Conservation (phyloP, 2,888 invertebrate genomes). For the Rhagophthalmus giganteus region DNA sequence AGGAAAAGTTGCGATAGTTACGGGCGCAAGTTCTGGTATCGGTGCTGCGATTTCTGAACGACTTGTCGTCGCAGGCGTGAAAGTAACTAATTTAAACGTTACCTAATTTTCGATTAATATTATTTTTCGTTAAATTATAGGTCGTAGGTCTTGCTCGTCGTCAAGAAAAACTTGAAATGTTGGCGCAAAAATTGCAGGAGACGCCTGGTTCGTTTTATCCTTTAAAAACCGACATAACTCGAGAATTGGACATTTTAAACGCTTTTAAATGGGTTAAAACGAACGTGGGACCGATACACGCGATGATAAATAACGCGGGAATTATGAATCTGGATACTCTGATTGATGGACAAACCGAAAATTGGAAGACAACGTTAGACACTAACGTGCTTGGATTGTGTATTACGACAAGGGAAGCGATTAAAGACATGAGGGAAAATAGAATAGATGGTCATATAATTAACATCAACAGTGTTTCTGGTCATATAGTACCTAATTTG, state of each 20-base stretch:
- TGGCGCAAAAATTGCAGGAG: too few species aligned
- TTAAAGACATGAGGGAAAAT: slow-evolving; percentile 37
- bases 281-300: slow-evolving; percentile 1
- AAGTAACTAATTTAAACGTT: too few species aligned
- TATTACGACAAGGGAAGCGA: slow-evolving; percentile 39
- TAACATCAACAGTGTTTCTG: slow-evolving; percentile 38
- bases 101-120: too few species aligned
- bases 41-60: too few species aligned
- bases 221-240: slow-evolving; percentile 1
- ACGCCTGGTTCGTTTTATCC: too few species aligned
- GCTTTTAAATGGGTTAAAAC: slow-evolving; percentile 5
- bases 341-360: slow-evolving; percentile 32
- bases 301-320: slow-evolving; percentile 6
- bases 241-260: slow-evolving; percentile 1
- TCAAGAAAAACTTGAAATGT: too few species aligned
- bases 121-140: too few species aligned
- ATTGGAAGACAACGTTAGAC: slow-evolving; percentile 35
- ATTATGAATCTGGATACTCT: slow-evolving; percentile 1
- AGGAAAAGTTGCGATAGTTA: too few species aligned
- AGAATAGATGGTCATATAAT: slow-evolving; percentile 39
- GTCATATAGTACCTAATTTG: slow-evolving; percentile 33
- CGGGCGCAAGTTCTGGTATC: too few species aligned
- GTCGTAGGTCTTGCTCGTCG: too few species aligned
- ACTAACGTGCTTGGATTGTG: slow-evolving; percentile 37
- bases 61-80: too few species aligned